Conservation (phyloP, 2,888 invertebrate genomes). For the Drosophila mimica region DNA sequence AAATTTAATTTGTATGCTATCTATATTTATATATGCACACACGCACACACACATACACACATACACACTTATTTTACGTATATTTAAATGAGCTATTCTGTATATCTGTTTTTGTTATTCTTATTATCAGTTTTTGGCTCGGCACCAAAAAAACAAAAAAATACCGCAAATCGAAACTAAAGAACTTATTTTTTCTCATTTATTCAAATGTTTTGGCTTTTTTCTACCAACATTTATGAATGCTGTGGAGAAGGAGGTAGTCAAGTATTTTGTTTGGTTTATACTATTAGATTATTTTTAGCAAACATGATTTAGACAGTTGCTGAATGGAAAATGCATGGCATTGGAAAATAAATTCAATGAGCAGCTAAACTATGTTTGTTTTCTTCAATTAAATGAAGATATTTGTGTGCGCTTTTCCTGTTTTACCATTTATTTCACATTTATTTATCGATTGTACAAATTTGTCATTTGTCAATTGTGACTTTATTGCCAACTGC, state of each 20-base stretch:
- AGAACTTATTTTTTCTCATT: constrained; percentile 45
- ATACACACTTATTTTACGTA: not conserved
- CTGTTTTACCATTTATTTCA: not conserved
- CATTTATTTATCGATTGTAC: constrained; percentile 1
- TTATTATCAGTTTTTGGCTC: constrained; percentile 44
- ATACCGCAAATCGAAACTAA: constrained; percentile 29
- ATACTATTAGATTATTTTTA: constrained; percentile 20
- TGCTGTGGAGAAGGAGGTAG: not conserved
- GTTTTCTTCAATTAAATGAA: not conserved
- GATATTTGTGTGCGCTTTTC: not conserved
- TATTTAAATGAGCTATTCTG: constrained; percentile 19
- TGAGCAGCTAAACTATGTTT: not conserved
- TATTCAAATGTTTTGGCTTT: constrained; percentile 3
- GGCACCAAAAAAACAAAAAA: constrained; percentile 14
- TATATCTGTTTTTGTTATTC: constrained; percentile 20
- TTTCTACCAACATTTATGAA: constrained; percentile 38
- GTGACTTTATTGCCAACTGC: constrained; percentile 9
- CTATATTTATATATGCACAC: constrained; percentile 20
- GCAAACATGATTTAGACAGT: constrained; percentile 1
- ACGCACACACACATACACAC: not conserved
- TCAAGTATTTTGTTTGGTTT: not conserved
- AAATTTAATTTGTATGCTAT: constrained; percentile 56
- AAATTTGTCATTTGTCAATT: not conserved
- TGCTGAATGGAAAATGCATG: not conserved
- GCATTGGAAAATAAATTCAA: not conserved